These are phyloP conservation scores for Rhinella marina DNA, from an alignment of 2,797 vertebrate genomes.

Conservation along the genomic window DNA sequence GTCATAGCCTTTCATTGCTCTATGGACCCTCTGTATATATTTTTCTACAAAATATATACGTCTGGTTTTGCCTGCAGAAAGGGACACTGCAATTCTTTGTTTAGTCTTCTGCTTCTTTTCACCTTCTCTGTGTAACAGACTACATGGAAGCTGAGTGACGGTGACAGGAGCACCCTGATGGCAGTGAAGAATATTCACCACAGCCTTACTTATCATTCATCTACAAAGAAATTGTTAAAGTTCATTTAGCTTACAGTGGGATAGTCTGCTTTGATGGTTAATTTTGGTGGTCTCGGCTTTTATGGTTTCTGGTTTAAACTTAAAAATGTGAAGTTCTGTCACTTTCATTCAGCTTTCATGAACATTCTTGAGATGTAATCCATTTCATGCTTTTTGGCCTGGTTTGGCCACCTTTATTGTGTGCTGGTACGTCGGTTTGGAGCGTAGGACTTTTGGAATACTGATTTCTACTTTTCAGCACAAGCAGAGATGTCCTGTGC, in stretches of 20 bases:
- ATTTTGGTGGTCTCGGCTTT: background rate
- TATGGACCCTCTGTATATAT: constrained; percentile 62
- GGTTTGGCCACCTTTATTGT: constrained; percentile 66
- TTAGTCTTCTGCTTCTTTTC: constrained; percentile 71
- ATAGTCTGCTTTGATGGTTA: background rate
- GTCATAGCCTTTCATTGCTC: background rate
- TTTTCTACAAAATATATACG: constrained; percentile 48
- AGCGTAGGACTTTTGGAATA: constrained; percentile 78
- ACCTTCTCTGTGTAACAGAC: constrained; percentile 72
- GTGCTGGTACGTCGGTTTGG: constrained; percentile 61
- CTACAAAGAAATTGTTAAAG: background rate
- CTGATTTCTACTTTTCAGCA: constrained; percentile 86
- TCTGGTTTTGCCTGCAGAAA: constrained; percentile 78
- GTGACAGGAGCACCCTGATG: constrained; percentile 38
- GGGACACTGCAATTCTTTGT: constrained; percentile 74
- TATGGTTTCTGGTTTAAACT: background rate
- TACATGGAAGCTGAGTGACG: constrained; percentile 78
- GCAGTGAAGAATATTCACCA: background rate
- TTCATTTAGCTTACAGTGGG: background rate
- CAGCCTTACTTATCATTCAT: background rate
- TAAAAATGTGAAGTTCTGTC: constrained; percentile 61
- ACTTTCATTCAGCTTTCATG: constrained; percentile 80
- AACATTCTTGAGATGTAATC: constrained; percentile 74
- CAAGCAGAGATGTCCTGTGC: constrained; percentile 96
- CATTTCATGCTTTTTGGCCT: constrained; percentile 80